Evolutionary conservation across 2,888 invertebrate species (phyloP).

Genomic region (Erebia ligea): DNA sequence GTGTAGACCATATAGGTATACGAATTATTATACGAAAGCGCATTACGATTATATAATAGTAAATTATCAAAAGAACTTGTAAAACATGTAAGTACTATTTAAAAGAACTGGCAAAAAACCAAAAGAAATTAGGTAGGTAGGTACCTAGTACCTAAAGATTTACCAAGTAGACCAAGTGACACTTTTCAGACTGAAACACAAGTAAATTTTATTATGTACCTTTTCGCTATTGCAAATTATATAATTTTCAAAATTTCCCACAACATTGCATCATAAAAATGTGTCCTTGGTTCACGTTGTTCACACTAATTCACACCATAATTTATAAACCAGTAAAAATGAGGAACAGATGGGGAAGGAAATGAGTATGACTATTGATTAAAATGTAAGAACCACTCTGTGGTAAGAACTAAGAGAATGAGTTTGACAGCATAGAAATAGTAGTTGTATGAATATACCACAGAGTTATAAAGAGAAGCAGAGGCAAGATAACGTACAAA

Average conservation of each 20-base stretch:
- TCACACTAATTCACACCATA: slow-evolving; percentile 23
- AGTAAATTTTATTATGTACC: slow-evolving; percentile 17
- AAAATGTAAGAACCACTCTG: too few species aligned
- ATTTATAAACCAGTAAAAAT: background rate
- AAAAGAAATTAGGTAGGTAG: slow-evolving; percentile 15
- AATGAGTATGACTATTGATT: too few species aligned
- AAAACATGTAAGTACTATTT: slow-evolving; percentile 15
- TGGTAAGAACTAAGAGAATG: too few species aligned
- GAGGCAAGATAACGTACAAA: too few species aligned
- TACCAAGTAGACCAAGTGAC: background rate
- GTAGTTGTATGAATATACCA: too few species aligned
- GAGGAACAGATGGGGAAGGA: too few species aligned
- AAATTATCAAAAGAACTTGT: slow-evolving; percentile 17
- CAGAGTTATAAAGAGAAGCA: too few species aligned
- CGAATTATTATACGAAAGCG: background rate
- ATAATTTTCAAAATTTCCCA: slow-evolving; percentile 57
- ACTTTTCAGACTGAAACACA: background rate
- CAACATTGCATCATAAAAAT: slow-evolving; percentile 62
- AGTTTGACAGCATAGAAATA: too few species aligned
- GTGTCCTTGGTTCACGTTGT: slow-evolving; percentile 37
- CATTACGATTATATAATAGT: slow-evolving; percentile 25
- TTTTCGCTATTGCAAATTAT: slow-evolving; percentile 45
- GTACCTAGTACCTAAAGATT: background rate
- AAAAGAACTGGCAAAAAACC: slow-evolving; percentile 22
- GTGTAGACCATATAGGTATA: background rate